Conservation (phyloP, 2,888 invertebrate genomes). For the Thalpophila matura region DNA sequence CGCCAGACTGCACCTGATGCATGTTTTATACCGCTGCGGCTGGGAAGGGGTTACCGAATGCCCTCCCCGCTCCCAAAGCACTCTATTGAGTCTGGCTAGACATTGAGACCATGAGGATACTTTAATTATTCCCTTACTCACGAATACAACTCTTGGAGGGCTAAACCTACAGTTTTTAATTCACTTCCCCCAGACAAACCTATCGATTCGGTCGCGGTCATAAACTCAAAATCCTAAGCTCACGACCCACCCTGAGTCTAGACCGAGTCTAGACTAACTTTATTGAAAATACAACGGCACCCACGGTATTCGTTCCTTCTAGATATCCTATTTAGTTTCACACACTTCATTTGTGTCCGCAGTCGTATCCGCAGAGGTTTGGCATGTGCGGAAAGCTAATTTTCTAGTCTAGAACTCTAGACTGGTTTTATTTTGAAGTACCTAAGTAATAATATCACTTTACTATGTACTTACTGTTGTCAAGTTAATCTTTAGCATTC, state of each 20-base stretch:
- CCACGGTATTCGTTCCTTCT: slow-evolving; percentile 38
- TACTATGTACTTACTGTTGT: slow-evolving; percentile 4
- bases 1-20: slow-evolving; percentile 57
- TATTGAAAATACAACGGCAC: slow-evolving; percentile 69
- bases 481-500: not conserved
- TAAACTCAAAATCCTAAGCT: slow-evolving; percentile 62
- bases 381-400: slow-evolving; percentile 17
- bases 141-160: slow-evolving; percentile 5
- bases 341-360: slow-evolving; percentile 42
- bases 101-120: slow-evolving; percentile 1
- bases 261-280: slow-evolving; percentile 85
- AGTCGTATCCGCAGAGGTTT: slow-evolving; percentile 22
- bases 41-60: slow-evolving; percentile 30
- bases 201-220: slow-evolving; percentile 63
- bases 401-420: slow-evolving; percentile 50
- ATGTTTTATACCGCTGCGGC: slow-evolving; percentile 63
- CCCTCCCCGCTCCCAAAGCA: slow-evolving; percentile 7
- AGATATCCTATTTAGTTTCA: slow-evolving; percentile 34
- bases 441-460: slow-evolving; percentile 5
- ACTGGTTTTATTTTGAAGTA: slow-evolving; percentile 20
- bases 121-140: slow-evolving; percentile 24
- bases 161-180: slow-evolving; percentile 18
- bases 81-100: slow-evolving; percentile 25
- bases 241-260: slow-evolving; percentile 74
- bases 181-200: slow-evolving; percentile 56